phyloP scores from a whole-genome alignment of 2,113 vertebrate genomes.

The Cebus imitator region DNA sequence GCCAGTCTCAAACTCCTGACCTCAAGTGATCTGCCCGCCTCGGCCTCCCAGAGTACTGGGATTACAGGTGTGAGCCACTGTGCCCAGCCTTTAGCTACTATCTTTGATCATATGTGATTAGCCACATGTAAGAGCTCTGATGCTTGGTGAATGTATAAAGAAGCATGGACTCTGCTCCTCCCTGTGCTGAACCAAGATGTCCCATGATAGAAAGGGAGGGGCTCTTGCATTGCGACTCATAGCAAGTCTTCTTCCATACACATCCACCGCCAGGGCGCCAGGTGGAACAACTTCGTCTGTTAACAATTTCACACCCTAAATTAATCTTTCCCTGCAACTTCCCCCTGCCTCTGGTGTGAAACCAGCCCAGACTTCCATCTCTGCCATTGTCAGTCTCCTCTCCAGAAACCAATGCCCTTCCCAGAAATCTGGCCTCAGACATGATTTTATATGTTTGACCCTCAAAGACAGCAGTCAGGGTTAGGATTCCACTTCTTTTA shows the following conservation, averaged over 20 bases:
- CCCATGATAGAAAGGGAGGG: too few species aligned
- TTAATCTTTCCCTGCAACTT: background rate
- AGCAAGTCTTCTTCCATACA: background rate
- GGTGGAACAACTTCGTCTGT: background rate
- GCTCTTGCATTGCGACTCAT: background rate
- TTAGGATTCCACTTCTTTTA: background rate
- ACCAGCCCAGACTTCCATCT: background rate
- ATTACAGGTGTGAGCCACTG: too few species aligned
- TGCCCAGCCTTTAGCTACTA: too few species aligned
- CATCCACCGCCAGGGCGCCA: rapidly evolving
- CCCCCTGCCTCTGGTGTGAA: background rate
- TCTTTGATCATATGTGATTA: background rate
- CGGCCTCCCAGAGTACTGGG: too few species aligned
- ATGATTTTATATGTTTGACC: background rate
- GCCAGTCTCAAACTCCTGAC: too few species aligned
- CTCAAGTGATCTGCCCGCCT: too few species aligned
- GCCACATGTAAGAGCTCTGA: background rate
- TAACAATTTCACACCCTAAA: background rate
- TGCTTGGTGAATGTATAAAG: background rate
- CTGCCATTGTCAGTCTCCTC: background rate
- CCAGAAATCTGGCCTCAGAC: background rate
- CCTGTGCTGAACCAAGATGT: background rate
- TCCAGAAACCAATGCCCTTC: background rate
- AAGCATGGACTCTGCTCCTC: background rate
- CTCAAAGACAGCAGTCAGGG: background rate